Conservation (phyloP, 2,888 invertebrate genomes). For the Heteropelma amictum region DNA sequence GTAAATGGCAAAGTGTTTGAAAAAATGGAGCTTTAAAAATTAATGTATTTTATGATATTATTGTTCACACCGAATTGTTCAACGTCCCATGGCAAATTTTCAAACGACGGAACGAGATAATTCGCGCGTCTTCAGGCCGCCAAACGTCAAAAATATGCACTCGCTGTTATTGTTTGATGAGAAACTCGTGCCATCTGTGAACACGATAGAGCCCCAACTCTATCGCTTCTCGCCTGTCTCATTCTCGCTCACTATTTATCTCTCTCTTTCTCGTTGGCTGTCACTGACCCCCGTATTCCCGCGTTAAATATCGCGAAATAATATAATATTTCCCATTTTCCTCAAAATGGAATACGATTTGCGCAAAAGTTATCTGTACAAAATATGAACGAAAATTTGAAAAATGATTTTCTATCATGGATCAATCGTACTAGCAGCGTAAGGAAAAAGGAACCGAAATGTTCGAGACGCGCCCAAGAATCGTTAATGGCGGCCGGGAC, state of each 20-base stretch:
- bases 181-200: constrained; percentile 74
- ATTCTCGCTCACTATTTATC: constrained; percentile 8
- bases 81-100: no score
- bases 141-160: constrained; percentile 62
- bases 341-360: background rate
- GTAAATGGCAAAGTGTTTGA: no score
- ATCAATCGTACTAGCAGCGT: background rate
- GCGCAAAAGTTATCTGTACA: constrained; percentile 7
- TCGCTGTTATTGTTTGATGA: constrained; percentile 60
- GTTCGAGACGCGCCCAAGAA: constrained; percentile 63
- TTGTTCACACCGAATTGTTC: no score
- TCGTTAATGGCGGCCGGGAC: constrained; percentile 71
- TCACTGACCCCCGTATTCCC: constrained; percentile 68
- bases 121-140: constrained; percentile 52
- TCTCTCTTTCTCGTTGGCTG: constrained; percentile 52
- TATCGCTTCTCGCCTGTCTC: background rate
- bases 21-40: no score
- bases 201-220: constrained; percentile 55
- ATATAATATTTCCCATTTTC: constrained; percentile 24
- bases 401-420: background rate
- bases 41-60: background rate
- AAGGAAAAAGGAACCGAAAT: constrained; percentile 38
- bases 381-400: constrained; percentile 8
- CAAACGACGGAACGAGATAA: no score
- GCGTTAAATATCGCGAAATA: constrained; percentile 61